Base-by-base conservation (phyloP, 2,888 invertebrate species). In the Aelia acuminata region DNA sequence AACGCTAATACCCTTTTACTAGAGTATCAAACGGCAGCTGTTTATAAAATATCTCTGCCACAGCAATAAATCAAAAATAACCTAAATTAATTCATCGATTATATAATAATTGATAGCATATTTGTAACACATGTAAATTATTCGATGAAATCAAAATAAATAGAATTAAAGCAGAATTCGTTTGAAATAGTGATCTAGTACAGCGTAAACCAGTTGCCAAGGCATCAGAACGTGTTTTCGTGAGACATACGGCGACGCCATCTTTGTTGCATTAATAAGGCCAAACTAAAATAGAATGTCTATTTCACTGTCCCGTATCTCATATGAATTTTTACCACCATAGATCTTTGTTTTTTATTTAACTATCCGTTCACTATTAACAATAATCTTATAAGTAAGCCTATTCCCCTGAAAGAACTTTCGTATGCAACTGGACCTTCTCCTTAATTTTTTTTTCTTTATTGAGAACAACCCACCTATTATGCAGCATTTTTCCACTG, bases 191-290 rank as follows among this genome's bases (percentile, higher is more conserved):
- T 1, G 35, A 70, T 18, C 5, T 18, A 35, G 63, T 20, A 35
- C 18, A 70, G 63, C 31, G 8, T 70, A 20, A 70, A 35, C 63
- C 63, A 70, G 63, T 70, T 70, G 63, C 63, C 18, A 70, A 31
- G 63, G 63, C 63, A 35, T 70, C 63, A 70, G 63, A 80, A 80
- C 80, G 20, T 43, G 43, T 43, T 80, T 80, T 43, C 43, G 43
- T 43, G 43, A 20, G 22, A 43, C 80, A 43, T 80, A 39, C 43
- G 39, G 39, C 80, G 80, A n/a, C 80, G 80, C 80, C 80, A 80
- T 80, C 80, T 80, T 80, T 80, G 80, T 80, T 80, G 80, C 80
- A 80, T 80, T 43, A 43, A 43, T n/a, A 80, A 80, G 43, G n/a
- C 63, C 35, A 70, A 70, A 70, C 63, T 18, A 35, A 70, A 70